Base-by-base conservation (phyloP, 53 echinoderm and acorn worm genomes). In the Holothuria scabra region DNA sequence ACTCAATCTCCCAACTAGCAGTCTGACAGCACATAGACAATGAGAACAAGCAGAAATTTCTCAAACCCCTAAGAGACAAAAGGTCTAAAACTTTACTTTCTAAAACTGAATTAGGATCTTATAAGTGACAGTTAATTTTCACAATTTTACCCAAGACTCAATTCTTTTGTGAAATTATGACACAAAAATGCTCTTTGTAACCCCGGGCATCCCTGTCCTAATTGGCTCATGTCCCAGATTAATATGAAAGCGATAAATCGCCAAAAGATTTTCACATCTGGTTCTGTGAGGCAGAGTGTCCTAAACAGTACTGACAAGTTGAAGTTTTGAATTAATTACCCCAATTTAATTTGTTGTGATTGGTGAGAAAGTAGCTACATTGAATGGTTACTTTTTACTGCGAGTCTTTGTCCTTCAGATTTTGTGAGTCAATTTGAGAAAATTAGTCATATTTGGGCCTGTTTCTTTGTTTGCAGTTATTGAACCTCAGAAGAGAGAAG, bases 251-350 rank as follows among this genome's bases (percentile, higher is more conserved):
- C 52, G 52, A 52, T 52, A 52, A 52, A 52, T 52, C 16, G 52
- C 52, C 52, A 52, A 52, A 44, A 52, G 18, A 52, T 1, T 12
- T 52, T 52, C 52, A 52, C 52, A 52, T 52, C 52, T 52, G 52
- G 52, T 52, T 14, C 16, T 16, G 16, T 52, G 18, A 18, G 14
- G 52, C 52, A 52, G n/a, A n/a, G 52, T 52, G 16, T 8, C 12
- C 11, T 13, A 48, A 48, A 48, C 14, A 18, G 13, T 52, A 52
- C 1, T 22, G 29, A 28, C 32, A 67, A 25, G 46, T 23, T 72
- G 16, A 67, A 25, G 46, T 23, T 72, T 72, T 72, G 72, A 72
- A 72, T 72, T 72, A 72, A 72, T 72, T 72, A 72, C 44, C 46
- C 72, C 48, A 72, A 48, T 72, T 72, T 46, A 72, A 72, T 44